These are phyloP conservation scores for Sparus aurata DNA, from an alignment of 2,797 vertebrate genomes.

Conservation along the genomic window DNA sequence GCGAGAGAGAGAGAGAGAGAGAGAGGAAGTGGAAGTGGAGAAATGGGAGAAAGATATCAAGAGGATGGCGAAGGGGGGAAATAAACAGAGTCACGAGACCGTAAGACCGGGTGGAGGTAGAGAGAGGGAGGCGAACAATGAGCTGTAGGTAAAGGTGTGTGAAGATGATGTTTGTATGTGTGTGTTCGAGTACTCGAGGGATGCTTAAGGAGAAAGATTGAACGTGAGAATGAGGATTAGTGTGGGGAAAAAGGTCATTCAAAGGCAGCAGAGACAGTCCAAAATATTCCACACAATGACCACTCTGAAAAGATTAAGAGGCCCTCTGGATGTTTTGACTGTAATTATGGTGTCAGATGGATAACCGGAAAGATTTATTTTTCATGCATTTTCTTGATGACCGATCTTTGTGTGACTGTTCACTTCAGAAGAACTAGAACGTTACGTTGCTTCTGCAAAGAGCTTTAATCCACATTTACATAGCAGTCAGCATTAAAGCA, in stretches of 20 bases:
- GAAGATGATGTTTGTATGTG: background rate
- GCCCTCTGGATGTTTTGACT: background rate
- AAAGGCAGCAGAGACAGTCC: background rate
- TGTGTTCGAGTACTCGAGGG: too few relatives aligned
- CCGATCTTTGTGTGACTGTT: conserved; percentile 19
- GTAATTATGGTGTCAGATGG: background rate
- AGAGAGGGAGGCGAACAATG: conserved; percentile 24
- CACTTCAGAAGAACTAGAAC: background rate
- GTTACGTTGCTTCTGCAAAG: background rate
- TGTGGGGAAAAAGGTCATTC: background rate
- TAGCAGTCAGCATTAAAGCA: background rate
- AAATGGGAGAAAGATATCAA: conserved; percentile 55
- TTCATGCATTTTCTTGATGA: background rate
- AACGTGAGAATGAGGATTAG: background rate
- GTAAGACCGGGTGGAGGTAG: conserved; percentile 31
- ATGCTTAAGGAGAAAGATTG: background rate
- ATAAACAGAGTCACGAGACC: conserved; percentile 38
- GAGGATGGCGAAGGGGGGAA: conserved; percentile 25
- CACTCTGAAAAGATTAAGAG: background rate
- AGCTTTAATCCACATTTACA: background rate
- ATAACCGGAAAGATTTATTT: background rate
- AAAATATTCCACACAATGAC: background rate
- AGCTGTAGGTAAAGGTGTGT: background rate
- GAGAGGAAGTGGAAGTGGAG: conserved; percentile 27
- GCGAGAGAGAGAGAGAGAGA: conserved; percentile 1